Conservation (phyloP, 2,888 invertebrate species). For the Seladonia tumulorum region DNA sequence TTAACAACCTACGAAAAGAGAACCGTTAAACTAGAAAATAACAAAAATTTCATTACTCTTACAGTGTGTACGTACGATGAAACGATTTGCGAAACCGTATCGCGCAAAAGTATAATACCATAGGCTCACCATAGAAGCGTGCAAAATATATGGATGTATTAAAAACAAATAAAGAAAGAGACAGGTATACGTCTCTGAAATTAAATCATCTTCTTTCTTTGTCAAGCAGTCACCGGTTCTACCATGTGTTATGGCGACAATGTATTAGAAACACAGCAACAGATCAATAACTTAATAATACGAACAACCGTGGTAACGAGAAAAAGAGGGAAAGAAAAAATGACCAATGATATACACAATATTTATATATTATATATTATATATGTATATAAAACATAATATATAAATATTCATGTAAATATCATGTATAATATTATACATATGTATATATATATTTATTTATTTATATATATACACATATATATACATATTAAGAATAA, state of each 20-base stretch:
- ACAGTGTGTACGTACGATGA: constrained; percentile 35
- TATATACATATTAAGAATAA: constrained; percentile 38
- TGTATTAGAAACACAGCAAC: constrained; percentile 38
- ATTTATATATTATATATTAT: not conserved
- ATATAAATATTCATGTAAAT: not conserved
- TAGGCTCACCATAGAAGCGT: constrained; percentile 82
- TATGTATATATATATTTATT: not conserved
- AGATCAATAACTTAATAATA: constrained; percentile 20
- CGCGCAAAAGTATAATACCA: constrained; percentile 77
- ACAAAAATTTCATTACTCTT: constrained; percentile 7
- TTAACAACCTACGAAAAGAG: constrained; percentile 80
- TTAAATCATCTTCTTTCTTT: constrained; percentile 14
- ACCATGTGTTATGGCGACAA: constrained; percentile 24
- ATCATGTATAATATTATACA: not conserved
- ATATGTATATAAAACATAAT: not conserved
- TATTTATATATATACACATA: not conserved
- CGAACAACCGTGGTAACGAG: constrained; percentile 30
- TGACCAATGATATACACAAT: constrained; percentile 4
- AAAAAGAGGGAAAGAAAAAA: constrained; percentile 25
- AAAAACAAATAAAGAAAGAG: not conserved
- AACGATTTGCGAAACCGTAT: constrained; percentile 69
- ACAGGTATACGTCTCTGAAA: constrained; percentile 5
- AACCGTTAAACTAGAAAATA: constrained; percentile 51
- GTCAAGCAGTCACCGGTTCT: constrained; percentile 36
- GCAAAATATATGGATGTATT: constrained; percentile 73